Evolutionary conservation across 2,797 vertebrate genomes (phyloP).

Genomic region (Paguma larvata): DNA sequence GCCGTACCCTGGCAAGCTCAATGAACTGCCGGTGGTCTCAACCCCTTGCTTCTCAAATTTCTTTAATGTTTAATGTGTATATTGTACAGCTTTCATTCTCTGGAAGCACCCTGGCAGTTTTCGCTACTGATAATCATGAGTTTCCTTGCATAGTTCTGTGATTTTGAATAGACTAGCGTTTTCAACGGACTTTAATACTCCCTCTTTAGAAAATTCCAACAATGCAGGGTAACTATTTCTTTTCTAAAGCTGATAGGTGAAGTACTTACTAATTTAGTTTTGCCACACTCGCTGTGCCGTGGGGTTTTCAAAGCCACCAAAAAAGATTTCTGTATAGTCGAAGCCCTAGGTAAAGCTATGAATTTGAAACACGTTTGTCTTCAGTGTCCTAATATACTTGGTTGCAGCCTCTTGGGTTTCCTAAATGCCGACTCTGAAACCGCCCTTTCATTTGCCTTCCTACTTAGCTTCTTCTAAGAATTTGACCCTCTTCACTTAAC

Average conservation of each 20-base stretch:
- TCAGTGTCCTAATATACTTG: neutral
- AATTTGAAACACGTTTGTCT: neutral
- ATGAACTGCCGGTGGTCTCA: conserved; percentile 22
- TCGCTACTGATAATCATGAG: conserved; percentile 37
- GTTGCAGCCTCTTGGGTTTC: neutral
- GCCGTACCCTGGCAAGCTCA: neutral
- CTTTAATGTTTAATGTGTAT: conserved; percentile 6
- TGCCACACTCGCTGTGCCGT: neutral
- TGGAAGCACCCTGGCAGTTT: conserved; percentile 30
- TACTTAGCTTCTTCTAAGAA: neutral
- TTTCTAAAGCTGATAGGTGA: neutral
- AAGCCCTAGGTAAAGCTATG: conserved; percentile 56
- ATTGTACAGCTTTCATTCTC: conserved; percentile 10
- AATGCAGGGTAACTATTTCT: conserved; percentile 44
- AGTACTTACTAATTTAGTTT: conserved; percentile 35
- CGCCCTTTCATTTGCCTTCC: neutral
- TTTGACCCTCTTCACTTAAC: neutral
- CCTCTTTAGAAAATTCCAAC: conserved; percentile 38
- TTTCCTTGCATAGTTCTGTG: conserved; percentile 49
- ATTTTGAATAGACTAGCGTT: conserved; percentile 53
- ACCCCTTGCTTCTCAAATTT: conserved; percentile 39
- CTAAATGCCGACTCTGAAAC: neutral
- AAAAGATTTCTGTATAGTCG: neutral
- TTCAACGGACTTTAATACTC: conserved; percentile 41
- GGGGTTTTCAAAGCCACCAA: neutral